Percentiles rank a stretch among this genome's conserved stretches.
Conservation (phyloP, 2,113 vertebrate species). For the Antigone vipio region DNA sequence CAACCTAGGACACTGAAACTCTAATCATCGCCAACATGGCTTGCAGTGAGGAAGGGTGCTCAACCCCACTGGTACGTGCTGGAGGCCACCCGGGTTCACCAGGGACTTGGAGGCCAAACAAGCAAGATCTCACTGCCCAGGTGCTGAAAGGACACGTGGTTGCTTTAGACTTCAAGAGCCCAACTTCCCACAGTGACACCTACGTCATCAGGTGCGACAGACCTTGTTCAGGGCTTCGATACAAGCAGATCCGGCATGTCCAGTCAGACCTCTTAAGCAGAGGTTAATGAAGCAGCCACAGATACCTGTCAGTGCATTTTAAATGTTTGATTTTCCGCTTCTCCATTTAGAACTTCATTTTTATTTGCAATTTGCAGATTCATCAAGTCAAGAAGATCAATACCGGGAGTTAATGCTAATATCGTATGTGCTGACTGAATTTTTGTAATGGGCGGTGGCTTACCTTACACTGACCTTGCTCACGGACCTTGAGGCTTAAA, state of each 20-base stretch:
- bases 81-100: not conserved
- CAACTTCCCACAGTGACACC: not conserved
- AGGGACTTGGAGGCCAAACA: not conserved
- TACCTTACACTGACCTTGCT: not conserved
- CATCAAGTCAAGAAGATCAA: not conserved
- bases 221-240: not conserved
- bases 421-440: not conserved
- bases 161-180: not conserved
- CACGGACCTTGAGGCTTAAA: not conserved
- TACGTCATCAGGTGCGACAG: not conserved
- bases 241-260: not conserved
- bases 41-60: not conserved
- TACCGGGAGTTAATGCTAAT: not conserved
- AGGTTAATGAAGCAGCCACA: not conserved
- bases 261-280: not conserved
- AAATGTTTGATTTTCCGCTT: not conserved
- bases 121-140: not conserved
- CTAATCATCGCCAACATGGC: not conserved
- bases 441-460: not conserved
- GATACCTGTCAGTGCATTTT: not conserved
- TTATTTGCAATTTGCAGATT: not conserved
- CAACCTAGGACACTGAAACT: not conserved
- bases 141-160: not conserved
- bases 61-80: not conserved
- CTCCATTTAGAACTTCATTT: not conserved